Evolutionary conservation across 2,888 invertebrate genomes (phyloP), one percentile per base, ranked within the genome.

Genomic region (Mactromeris polynyma): DNA sequence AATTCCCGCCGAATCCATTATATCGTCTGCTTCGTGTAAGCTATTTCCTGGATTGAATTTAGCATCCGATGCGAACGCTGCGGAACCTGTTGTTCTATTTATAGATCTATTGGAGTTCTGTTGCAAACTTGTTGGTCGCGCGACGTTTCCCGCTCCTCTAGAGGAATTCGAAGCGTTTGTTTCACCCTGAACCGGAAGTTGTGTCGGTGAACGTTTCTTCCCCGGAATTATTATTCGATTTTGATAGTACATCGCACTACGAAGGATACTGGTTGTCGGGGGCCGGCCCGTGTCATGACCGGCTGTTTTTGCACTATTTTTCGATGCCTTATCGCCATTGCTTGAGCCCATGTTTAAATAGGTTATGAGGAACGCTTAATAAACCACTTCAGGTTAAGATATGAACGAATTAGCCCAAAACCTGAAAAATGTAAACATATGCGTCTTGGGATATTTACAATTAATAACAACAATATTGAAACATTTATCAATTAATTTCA

Each of bases 1-100:
- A 64, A 95, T 94, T 40, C 93, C 94, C 42, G 94, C 90, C n/a
- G 94, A 89, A 84, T 94, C 94, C 94, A 94, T 94, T 9, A 88
- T 89, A 81, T 87, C 90, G 54, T 89, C 89, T 33, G 91, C 80
- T 42, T 64, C 21, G 9, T 33, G 46, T 64, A 54, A 42, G 38
- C 64, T 73, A 33, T 83, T 83, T 21, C 83, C 73, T 73, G 69
- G 73, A 73, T 69, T 73, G 26, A 73, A 46, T 83, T 73, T 73
- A 40, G 46, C 73, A 83, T 83, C 81, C 79, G 81, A 81, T 78
- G 54, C 64, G 2, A 17, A 51, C 9, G 73, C 78, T 14, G 26
- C 40, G 51, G 77, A 38, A 78, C 51, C 31, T 46, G 79, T 79
- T 80, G 69, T n/a, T 46, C 81, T 81, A 80, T 80, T 80, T 64